These are phyloP conservation scores for Sisor rabdophorus DNA, from an alignment of 2,113 vertebrate genomes.

Conservation along the genomic window DNA sequence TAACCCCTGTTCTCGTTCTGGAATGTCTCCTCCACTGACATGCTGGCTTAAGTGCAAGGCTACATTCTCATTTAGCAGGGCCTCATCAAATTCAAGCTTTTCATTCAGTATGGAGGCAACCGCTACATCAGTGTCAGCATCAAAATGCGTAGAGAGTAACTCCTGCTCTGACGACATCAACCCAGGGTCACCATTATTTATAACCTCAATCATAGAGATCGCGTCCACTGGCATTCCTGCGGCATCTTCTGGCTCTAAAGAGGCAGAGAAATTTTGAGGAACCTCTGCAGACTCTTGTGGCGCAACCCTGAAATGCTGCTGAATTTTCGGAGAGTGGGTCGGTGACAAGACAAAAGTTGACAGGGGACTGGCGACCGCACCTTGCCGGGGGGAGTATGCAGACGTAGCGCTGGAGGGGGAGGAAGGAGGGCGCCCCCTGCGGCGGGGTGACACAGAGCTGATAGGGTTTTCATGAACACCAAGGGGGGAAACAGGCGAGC, in stretches of 20 bases:
- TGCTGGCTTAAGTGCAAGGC: constrained; percentile 61
- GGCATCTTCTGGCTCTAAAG: constrained; percentile 65
- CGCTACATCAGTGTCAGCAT: constrained; percentile 70
- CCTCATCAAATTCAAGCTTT: constrained; percentile 79
- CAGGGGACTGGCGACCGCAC: constrained; percentile 29
- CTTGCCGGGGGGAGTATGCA: constrained; percentile 64
- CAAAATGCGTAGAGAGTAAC: constrained; percentile 64
- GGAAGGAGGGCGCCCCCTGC: constrained; percentile 59
- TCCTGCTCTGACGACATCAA: constrained; percentile 64
- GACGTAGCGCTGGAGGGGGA: constrained; percentile 66
- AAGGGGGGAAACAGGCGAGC: constrained; percentile 56
- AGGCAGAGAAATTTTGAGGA: constrained; percentile 66
- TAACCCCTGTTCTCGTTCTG: constrained; percentile 12
- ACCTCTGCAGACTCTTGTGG: constrained; percentile 65
- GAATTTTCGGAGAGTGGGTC: constrained; percentile 55
- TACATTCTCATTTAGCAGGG: constrained; percentile 72
- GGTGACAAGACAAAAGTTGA: constrained; percentile 27
- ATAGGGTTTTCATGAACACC: constrained; percentile 50
- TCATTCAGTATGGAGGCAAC: constrained; percentile 76
- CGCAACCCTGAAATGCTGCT: constrained; percentile 60
- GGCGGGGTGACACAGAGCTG: constrained; percentile 58
- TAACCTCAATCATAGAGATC: constrained; percentile 57
- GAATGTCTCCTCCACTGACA: constrained; percentile 36
- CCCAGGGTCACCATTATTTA: constrained; percentile 60
- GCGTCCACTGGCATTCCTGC: constrained; percentile 59